Conservation (phyloP, 2,113 vertebrate genomes). For the Geococcyx californianus region DNA sequence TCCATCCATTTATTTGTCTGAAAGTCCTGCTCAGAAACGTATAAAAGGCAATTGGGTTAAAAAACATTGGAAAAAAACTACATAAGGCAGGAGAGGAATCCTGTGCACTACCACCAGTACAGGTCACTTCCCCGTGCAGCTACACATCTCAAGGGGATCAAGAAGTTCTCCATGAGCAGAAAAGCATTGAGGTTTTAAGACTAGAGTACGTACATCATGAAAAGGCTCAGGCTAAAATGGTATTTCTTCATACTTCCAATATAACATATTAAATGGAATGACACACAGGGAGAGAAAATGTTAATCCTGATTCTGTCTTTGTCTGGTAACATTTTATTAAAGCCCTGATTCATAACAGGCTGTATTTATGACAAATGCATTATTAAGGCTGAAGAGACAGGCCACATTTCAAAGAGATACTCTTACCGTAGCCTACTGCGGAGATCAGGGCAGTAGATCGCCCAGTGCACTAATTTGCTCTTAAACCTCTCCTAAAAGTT, state of each 20-base stretch:
- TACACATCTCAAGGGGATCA: background rate
- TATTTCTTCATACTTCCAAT: background rate
- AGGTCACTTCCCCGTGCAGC: background rate
- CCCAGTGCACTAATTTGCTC: slow-evolving; percentile 54
- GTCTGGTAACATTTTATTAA: background rate
- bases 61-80: rapidly evolving
- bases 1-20: background rate
- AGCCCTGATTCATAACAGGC: background rate
- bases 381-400: background rate
- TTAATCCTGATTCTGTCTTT: background rate
- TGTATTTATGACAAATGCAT: slow-evolving; percentile 7
- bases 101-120: background rate
- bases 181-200: background rate
- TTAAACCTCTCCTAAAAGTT: slow-evolving; percentile 46
- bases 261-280: background rate
- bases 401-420: slow-evolving; percentile 43
- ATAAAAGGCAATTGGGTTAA: background rate
- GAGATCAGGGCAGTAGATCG: slow-evolving; percentile 54
- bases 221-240: background rate
- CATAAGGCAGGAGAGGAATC: rapidly evolving
- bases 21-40: background rate
- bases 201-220: background rate
- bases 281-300: background rate
- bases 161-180: background rate
- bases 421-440: slow-evolving; percentile 20